phyloP scores from a whole-genome alignment of 2,888 invertebrate genomes.

The Epinotia brunnichana region DNA sequence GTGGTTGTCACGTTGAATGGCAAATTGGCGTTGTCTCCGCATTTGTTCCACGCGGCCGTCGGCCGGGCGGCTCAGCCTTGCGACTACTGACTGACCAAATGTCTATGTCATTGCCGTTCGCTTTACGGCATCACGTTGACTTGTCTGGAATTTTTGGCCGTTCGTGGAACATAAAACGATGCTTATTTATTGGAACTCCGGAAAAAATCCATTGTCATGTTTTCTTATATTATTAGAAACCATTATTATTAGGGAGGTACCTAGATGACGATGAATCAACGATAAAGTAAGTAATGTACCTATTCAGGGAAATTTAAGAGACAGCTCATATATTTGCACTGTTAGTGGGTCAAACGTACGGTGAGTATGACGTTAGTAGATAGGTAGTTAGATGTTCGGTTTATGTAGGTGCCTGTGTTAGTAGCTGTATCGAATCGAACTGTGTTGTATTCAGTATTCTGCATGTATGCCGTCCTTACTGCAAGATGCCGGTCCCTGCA shows the following conservation, averaged over 20 bases:
- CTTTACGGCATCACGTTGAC: constrained; percentile 47
- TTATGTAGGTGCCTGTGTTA: constrained; percentile 13
- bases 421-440: constrained; percentile 23
- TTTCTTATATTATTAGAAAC: neutral
- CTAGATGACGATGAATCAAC: constrained; percentile 15
- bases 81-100: constrained; percentile 56
- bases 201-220: neutral
- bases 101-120: constrained; percentile 68
- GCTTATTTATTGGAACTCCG: neutral
- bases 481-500: constrained; percentile 54
- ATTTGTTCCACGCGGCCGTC: constrained; percentile 65
- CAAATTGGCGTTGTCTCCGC: constrained; percentile 74
- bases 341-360: constrained; percentile 21
- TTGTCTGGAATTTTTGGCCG: constrained; percentile 24
- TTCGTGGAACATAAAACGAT: constrained; percentile 25
- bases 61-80: constrained; percentile 68
- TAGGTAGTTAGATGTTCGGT: constrained; percentile 14
- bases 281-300: constrained; percentile 17
- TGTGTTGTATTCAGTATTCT: constrained; percentile 30
- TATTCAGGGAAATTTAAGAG: constrained; percentile 12
- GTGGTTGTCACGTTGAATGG: constrained; percentile 59
- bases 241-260: neutral
- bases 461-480: constrained; percentile 46
- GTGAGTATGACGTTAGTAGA: constrained; percentile 2
- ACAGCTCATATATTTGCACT: constrained; percentile 20